phyloP scores from a whole-genome alignment of 2,113 vertebrate genomes.

The Capreolus pygargus region DNA sequence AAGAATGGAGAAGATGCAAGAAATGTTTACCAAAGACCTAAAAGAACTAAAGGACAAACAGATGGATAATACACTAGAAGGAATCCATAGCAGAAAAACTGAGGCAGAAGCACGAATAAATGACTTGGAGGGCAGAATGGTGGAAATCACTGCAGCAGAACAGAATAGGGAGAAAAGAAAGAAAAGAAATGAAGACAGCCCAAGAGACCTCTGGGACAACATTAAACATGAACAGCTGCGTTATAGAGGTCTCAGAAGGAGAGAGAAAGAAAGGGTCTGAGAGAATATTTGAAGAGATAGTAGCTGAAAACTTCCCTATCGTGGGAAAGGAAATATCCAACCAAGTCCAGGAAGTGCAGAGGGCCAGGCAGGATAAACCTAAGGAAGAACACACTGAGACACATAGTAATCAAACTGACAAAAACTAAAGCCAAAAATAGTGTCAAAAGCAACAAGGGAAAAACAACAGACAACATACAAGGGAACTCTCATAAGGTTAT shows the following conservation, averaged over 20 bases:
- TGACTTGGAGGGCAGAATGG: not conserved
- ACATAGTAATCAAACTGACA: not conserved
- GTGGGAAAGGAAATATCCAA: not conserved
- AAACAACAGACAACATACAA: not conserved
- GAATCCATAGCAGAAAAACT: not conserved
- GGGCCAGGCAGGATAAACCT: not conserved
- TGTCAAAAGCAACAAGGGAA: not conserved
- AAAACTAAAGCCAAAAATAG: not conserved
- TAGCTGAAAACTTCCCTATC: not conserved
- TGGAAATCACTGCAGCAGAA: not conserved
- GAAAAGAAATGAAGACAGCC: not conserved
- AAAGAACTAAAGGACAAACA: not conserved
- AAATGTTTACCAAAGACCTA: not conserved
- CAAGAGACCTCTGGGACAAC: not conserved
- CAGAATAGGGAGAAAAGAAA: not conserved
- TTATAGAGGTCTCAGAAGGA: not conserved
- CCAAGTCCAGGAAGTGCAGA: not conserved
- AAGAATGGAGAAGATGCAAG: not conserved
- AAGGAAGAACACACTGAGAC: not conserved
- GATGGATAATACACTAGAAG: not conserved
- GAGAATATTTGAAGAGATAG: not conserved
- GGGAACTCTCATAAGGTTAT: not conserved
- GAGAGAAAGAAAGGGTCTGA: not conserved
- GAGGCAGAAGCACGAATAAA: not conserved
- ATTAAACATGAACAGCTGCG: not conserved